Evolutionary conservation across 2,797 vertebrate species (phyloP).

Genomic region (Ispidina picta): DNA sequence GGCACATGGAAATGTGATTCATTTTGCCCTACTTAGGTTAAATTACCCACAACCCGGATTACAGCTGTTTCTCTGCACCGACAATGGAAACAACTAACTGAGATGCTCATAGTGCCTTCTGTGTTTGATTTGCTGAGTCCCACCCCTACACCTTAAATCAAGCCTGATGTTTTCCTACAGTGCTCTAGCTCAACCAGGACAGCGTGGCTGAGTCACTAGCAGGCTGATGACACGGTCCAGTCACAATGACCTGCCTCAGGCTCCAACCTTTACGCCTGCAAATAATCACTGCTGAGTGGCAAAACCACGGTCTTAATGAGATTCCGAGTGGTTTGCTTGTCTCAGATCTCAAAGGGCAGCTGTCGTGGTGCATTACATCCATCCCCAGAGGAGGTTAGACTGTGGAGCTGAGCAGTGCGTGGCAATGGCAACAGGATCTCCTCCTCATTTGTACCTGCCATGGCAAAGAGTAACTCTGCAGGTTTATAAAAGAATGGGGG

Average conservation of each 20-base stretch:
- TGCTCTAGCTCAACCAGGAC: not conserved
- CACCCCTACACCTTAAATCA: not conserved
- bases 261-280: not conserved
- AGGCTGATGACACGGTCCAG: not conserved
- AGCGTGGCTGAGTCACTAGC: not conserved
- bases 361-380: not conserved
- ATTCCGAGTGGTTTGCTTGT: not conserved
- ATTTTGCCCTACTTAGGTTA: not conserved
- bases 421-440: not conserved
- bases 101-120: not conserved
- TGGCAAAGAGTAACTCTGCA: not conserved
- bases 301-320: not conserved
- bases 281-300: not conserved
- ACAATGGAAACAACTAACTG: not conserved
- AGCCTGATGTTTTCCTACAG: not conserved
- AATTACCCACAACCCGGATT: not conserved
- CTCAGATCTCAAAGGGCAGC: conserved; percentile 10
- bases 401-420: not conserved
- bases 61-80: not conserved
- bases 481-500: not conserved
- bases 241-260: fast-evolving
- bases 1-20: not conserved
- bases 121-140: not conserved
- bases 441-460: not conserved
- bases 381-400: not conserved